phyloP scores from a whole-genome alignment of 2,113 vertebrate species.

The Pavo muticus region DNA sequence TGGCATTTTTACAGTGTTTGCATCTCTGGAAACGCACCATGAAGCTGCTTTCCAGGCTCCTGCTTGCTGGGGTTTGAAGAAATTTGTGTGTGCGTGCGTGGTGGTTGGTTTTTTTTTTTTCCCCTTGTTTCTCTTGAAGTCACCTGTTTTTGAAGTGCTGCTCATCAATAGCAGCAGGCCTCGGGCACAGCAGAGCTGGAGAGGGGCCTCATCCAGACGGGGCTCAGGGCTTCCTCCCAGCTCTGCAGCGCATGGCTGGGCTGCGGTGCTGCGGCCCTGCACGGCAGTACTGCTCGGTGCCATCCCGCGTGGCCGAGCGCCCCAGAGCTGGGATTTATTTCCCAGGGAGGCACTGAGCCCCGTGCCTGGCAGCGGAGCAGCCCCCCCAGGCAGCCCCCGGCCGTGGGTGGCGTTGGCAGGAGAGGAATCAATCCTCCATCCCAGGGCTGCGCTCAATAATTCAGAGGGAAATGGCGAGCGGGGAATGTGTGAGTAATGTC shows the following conservation, averaged over 20 bases:
- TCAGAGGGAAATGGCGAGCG: conserved; percentile 44
- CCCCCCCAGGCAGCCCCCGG: background rate
- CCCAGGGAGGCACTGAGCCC: background rate
- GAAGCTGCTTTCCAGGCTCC: conserved; percentile 65
- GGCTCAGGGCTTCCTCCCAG: conserved; percentile 17
- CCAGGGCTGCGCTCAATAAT: conserved; percentile 52
- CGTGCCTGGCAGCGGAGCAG: background rate
- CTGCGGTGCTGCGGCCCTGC: background rate
- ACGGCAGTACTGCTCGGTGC: background rate
- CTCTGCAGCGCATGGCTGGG: background rate
- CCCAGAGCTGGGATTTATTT: conserved; percentile 13
- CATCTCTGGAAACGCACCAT: conserved; percentile 67
- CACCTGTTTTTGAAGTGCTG: conserved; percentile 45
- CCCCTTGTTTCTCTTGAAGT: conserved; percentile 23
- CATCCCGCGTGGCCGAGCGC: background rate
- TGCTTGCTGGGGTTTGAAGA: conserved; percentile 63
- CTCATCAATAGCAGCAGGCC: background rate
- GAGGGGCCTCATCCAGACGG: conserved; percentile 6
- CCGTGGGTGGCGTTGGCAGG: conserved; percentile 12
- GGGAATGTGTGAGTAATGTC: conserved; percentile 53
- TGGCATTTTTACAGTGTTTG: conserved; percentile 75
- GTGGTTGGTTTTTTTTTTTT: rapidly evolving
- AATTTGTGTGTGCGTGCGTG: background rate
- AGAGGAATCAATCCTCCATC: conserved; percentile 52
- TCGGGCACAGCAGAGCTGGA: rapidly evolving